Percentiles rank a stretch among this genome's conserved stretches.
phyloP scores from a whole-genome alignment of 2,888 invertebrate species.

The Anthophora plumipes region DNA sequence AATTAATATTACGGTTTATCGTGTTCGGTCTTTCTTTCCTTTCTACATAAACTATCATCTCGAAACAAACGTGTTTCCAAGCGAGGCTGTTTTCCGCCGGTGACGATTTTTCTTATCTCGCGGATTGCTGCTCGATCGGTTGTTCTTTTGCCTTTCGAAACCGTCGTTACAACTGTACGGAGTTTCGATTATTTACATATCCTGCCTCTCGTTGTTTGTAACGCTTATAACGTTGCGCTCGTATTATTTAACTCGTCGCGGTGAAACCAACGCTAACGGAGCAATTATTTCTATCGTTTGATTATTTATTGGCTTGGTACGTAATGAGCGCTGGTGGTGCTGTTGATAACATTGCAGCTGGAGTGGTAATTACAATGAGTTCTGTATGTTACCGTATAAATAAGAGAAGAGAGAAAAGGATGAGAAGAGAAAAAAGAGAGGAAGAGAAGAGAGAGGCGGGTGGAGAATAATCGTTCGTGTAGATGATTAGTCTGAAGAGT shows the following conservation, averaged over 20 bases:
- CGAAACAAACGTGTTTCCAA: slow-evolving; percentile 3
- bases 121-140: background rate
- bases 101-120: slow-evolving; percentile 18
- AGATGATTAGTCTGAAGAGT: background rate
- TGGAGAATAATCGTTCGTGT: background rate
- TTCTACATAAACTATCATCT: background rate
- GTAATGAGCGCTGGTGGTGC: background rate
- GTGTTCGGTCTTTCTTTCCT: background rate
- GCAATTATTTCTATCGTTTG: slow-evolving; percentile 13
- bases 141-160: background rate
- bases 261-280: background rate
- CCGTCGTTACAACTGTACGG: background rate
- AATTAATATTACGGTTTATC: slow-evolving; percentile 45
- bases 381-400: background rate
- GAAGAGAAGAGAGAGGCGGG: background rate
- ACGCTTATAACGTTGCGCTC: background rate
- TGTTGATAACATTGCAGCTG: background rate
- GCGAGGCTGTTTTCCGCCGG: background rate
- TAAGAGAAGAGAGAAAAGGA: too few relatives aligned
- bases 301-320: background rate
- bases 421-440: too few relatives aligned
- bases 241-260: slow-evolving; percentile 4
- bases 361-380: background rate
- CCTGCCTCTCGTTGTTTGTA: background rate
- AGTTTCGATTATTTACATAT: slow-evolving; percentile 6